Base-by-base conservation (phyloP, 2,113 vertebrate species). In the Anarhynchus alexandrinus region DNA sequence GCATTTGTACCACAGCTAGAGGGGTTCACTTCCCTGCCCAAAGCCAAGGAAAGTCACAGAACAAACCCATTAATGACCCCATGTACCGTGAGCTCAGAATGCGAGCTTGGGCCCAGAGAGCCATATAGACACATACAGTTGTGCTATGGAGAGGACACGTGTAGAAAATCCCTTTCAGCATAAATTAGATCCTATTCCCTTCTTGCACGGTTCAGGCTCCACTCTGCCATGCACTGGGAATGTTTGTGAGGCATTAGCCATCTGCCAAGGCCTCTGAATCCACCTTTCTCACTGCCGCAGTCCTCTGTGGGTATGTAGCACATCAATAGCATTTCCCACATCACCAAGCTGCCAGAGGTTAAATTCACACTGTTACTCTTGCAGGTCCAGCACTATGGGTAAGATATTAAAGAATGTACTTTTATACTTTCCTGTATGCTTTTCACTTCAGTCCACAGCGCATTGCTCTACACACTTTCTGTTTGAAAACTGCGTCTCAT, bases 41-140 rank as follows among this genome's bases (percentile, higher is more conserved):
- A 55, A 51, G 54, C 19, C 40, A 27, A 62, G 23, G 76, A 7
- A 69, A 69, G 43, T 18, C 34, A 62, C n/a, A 88, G 42, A 83
- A 69, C 0, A 4, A 85, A 22, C 4, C 19, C 3, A 2, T 38
- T 47, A 10, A 3, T 49, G n/a, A 51, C 4, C 2, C 5, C 9
- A 6, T 34, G 9, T 29, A 67, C 6, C 0, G 0, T 21, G 47
- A 79, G 59, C 36, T 83, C 42, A 38, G 23, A 67, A 49, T 9
- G 12, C 9, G 36, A 76, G 19, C 51, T 21, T 58, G 22, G 40
- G 19, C 34, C 38, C 7, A 6, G 27, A 47, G 23, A 21, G 3
- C 13, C 22, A 18, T 54, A 40, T 16, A 42, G 74, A 74, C 38
- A 61, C n/a, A 47, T 55, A 54, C 30, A 76, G 34, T 17, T 88